Evolutionary conservation across 2,888 invertebrate species (phyloP).

Genomic region (Megamerina dolium): DNA sequence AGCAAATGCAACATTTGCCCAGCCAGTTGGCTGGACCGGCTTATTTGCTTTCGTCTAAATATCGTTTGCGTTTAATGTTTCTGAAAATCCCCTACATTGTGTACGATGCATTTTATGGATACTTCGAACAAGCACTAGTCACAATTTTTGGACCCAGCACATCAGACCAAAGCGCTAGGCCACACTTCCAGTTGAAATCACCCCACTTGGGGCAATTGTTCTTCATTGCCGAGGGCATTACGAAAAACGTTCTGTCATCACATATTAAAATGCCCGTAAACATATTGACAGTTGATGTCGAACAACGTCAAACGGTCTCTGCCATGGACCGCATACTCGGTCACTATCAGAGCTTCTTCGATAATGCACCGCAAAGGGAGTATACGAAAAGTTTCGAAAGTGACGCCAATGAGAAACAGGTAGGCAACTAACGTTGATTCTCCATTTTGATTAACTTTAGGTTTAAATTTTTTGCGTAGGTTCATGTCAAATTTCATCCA

Average conservation of each 20-base stretch:
- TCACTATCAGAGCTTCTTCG: conserved; percentile 42
- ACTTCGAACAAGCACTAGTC: conserved; percentile 25
- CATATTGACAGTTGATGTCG: conserved; percentile 45
- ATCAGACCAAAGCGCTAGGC: background rate
- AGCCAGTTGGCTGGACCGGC: conserved; percentile 39
- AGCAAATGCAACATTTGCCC: conserved; percentile 35
- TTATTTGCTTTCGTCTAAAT: conserved; percentile 49
- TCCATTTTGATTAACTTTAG: background rate
- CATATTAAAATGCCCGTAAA: conserved; percentile 37
- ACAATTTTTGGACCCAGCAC: conserved; percentile 16
- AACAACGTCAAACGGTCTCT: conserved; percentile 28
- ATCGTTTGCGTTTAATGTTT: conserved; percentile 38
- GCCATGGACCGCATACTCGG: conserved; percentile 42
- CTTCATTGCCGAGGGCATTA: conserved; percentile 51
- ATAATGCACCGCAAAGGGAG: conserved; percentile 44
- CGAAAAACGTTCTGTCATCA: conserved; percentile 34
- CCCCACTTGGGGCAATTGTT: conserved; percentile 52
- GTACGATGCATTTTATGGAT: conserved; percentile 31
- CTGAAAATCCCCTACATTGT: conserved; percentile 35
- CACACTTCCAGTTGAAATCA: conserved; percentile 40
- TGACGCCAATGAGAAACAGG: conserved; percentile 29
- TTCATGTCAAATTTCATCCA: conserved; percentile 42
- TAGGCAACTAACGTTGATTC: conserved; percentile 8
- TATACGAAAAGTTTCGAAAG: conserved; percentile 41
- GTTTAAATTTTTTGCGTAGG: conserved; percentile 15